phyloP scores from a whole-genome alignment of 2,888 invertebrate species.

The Lysandra bellargus region DNA sequence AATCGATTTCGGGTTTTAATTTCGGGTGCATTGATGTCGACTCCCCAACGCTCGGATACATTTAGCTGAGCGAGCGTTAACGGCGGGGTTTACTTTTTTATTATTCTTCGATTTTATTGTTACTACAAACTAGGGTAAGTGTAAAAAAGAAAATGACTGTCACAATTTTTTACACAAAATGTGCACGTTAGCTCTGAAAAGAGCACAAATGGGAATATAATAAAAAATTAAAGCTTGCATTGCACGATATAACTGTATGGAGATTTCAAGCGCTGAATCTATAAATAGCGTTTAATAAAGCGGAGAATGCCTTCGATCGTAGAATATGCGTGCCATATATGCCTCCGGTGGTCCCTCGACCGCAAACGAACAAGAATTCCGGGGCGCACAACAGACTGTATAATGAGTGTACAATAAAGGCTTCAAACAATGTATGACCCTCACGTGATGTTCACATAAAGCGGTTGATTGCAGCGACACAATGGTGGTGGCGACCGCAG shows the following conservation, averaged over 20 bases:
- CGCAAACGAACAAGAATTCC: slow-evolving; percentile 20
- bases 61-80: slow-evolving; percentile 9
- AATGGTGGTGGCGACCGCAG: slow-evolving; percentile 29
- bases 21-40: slow-evolving; percentile 37
- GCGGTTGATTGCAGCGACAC: slow-evolving; percentile 30
- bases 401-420: slow-evolving; percentile 24
- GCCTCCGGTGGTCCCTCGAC: slow-evolving; percentile 18
- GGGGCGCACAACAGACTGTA: slow-evolving; percentile 22
- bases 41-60: slow-evolving; percentile 28
- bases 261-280: neutral
- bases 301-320: slow-evolving; percentile 4
- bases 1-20: slow-evolving; percentile 40
- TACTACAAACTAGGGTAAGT: neutral
- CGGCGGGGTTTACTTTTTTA: slow-evolving; percentile 24
- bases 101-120: slow-evolving; percentile 8
- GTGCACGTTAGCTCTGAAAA: neutral
- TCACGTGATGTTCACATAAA: slow-evolving; percentile 30
- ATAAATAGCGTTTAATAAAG: slow-evolving; percentile 14
- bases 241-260: neutral
- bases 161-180: neutral
- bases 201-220: neutral
- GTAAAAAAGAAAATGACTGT: neutral
- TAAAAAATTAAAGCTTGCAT: neutral
- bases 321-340: slow-evolving; percentile 14
- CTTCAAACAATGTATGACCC: slow-evolving; percentile 30